Conservation (phyloP, 2,113 vertebrate genomes). For the Fulmarus glacialis region DNA sequence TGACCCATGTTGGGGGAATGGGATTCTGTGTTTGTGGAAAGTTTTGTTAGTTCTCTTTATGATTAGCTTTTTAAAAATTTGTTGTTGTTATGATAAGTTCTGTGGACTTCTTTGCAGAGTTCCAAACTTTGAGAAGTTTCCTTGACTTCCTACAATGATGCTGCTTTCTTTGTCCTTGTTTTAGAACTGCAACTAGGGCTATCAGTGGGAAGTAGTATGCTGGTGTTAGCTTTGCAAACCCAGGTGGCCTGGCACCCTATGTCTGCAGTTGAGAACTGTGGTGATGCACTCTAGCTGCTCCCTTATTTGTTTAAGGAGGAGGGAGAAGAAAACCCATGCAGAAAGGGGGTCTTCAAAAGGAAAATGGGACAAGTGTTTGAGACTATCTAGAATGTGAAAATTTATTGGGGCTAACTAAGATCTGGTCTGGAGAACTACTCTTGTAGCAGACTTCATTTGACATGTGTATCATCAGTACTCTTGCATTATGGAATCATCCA, state of each 20-base stretch:
- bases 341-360: background rate
- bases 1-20: background rate
- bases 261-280: background rate
- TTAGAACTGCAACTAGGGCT: accelerated
- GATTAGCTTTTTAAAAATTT: background rate
- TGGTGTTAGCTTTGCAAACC: background rate
- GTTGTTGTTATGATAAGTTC: accelerated
- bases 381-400: accelerated
- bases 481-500: background rate
- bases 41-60: background rate
- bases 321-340: background rate
- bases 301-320: background rate
- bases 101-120: background rate
- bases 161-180: background rate
- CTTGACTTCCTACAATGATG: background rate
- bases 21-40: background rate
- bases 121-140: background rate
- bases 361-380: background rate
- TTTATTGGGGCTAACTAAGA: background rate
- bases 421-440: background rate
- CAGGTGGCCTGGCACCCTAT: background rate
- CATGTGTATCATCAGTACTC: background rate
- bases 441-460: background rate
- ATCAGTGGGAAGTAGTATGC: background rate
- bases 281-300: background rate